Evolutionary conservation across 1,140 invertebrate genomes (phyloP).

Genomic region (Homarus americanus): DNA sequence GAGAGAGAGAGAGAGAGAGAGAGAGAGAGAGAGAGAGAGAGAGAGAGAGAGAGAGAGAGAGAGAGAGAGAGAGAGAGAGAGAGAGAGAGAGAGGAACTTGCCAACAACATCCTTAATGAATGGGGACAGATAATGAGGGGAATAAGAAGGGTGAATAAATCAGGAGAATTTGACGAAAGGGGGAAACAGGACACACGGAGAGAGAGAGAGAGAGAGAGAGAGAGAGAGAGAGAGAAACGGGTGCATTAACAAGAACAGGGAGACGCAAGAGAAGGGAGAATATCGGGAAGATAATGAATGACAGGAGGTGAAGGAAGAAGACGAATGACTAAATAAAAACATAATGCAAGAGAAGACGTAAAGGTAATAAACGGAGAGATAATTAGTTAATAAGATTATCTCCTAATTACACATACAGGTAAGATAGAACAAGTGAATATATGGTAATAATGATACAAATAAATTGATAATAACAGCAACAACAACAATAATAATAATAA

Average conservation of each 20-base stretch:
- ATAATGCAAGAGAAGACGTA: no score
- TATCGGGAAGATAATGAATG: not conserved
- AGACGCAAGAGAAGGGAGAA: not conserved
- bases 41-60: no score
- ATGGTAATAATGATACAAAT: not conserved
- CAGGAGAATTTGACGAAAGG: not conserved
- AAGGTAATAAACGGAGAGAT: no score
- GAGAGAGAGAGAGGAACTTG: no score
- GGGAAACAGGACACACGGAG: not conserved
- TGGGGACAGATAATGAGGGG: not conserved
- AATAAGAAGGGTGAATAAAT: constrained; percentile 3
- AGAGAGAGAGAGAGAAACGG: not conserved
- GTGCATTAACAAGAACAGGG: not conserved
- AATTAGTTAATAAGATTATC: no score
- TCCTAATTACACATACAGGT: no score
- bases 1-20: no score
- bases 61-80: no score
- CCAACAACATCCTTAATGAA: no score
- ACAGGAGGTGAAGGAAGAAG: not conserved
- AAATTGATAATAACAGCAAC: not conserved
- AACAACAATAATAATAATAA: no score
- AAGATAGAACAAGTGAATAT: not conserved
- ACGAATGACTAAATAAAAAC: no score
- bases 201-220: not conserved
- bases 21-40: no score